A percentile compares a stretch with the other conserved stretches of the same genome.
Evolutionary conservation across 1,140 invertebrate genomes (phyloP).

Genomic region (Papilio glaucus): DNA sequence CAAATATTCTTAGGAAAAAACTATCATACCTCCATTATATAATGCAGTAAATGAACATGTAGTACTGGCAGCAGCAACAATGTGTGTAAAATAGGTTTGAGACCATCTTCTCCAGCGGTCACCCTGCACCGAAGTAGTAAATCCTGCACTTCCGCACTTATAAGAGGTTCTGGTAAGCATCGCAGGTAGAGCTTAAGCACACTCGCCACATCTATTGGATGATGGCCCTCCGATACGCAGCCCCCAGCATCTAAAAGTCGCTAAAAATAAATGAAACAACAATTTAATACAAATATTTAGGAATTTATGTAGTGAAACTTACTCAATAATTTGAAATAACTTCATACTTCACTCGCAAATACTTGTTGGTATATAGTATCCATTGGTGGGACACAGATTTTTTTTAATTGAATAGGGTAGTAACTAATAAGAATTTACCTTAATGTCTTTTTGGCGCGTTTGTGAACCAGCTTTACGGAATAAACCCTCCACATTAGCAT

Average conservation of each 20-base stretch:
- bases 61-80: slow-evolving; percentile 76
- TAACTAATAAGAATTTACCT: slow-evolving; percentile 77
- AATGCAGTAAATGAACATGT: slow-evolving; percentile 81
- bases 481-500: slow-evolving; percentile 90
- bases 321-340: too few species aligned
- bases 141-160: slow-evolving; percentile 88
- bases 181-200: slow-evolving; percentile 93
- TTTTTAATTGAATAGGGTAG: background rate
- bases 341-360: too few species aligned
- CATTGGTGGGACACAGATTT: background rate
- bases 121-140: slow-evolving; percentile 88
- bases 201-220: slow-evolving; percentile 92
- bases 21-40: slow-evolving; percentile 79
- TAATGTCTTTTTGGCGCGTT: slow-evolving; percentile 90
- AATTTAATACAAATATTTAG: background rate
- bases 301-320: too few species aligned
- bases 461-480: slow-evolving; percentile 94
- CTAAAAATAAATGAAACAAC: slow-evolving; percentile 67
- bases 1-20: too few species aligned
- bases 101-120: slow-evolving; percentile 67
- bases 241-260: slow-evolving; percentile 86
- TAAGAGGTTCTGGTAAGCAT: slow-evolving; percentile 91
- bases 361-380: too few species aligned
- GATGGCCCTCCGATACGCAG: slow-evolving; percentile 85
- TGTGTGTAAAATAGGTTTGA: slow-evolving; percentile 77